Evolutionary conservation across 2,113 vertebrate species (phyloP), one percentile per base, ranked within the genome.

Genomic region (Neolamprologus ventralis): DNA sequence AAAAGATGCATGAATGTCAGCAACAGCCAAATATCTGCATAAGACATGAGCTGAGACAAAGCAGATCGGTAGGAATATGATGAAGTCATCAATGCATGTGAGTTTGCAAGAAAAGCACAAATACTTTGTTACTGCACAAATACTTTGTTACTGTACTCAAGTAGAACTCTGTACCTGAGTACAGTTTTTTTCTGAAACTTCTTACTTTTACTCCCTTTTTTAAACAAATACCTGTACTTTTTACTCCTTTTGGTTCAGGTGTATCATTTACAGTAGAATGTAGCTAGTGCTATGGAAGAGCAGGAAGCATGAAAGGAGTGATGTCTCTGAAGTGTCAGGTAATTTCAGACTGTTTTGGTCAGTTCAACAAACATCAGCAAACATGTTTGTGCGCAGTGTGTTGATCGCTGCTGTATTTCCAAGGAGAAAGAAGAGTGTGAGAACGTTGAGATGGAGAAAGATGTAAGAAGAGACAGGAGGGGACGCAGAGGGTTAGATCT

Each of bases 31-130:
- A 10, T 31, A 60, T 17, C 57, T 60, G 57, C 26, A 60, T 17
- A 0, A 60, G 57, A 60, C 57, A 60, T 5, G 54, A 57, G 57
- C 57, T 31, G 57, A 60, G 28, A 60, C 57, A 9, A 31, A 31
- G 28, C 57, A 17, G 57, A 0, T 60, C 0, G 23, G 5, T 0
- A 31, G 57, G 5, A 58, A 31, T 58, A 0, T 17, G 26, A 60
- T 60, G 57, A 60, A 17, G 26, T 31, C 57, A 31, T 60, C 57
- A 60, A 31, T 17, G 57, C 26, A 4, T 60, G 57, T 60, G 26
- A 31, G 1, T 23, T 55, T 28, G 4, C 23, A 57, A 28, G 13
- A 58, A 58, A 57, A 57, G 14, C 3, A 58, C 23, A 16, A 9
- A 58, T 57, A 57, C 54, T 54, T 54, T 33, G 33, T 33, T 33